Evolutionary conservation across 2,113 vertebrate species (phyloP).

Genomic region (Nothoprocta pentlandii): DNA sequence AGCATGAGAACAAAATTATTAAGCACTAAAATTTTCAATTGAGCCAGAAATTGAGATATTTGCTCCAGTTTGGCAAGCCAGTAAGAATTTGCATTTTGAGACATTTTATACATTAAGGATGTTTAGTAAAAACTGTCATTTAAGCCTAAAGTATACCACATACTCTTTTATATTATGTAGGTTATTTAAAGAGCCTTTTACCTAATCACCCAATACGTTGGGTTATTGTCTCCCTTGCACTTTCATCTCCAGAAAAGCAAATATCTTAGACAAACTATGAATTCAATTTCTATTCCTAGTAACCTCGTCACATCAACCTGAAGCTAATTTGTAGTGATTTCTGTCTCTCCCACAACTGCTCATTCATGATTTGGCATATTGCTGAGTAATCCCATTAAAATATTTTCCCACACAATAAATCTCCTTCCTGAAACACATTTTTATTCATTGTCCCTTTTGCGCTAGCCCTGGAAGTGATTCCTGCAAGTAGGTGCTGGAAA

Average conservation of each 20-base stretch:
- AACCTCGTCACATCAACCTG: neutral
- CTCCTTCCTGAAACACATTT: neutral
- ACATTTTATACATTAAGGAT: neutral
- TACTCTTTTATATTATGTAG: neutral
- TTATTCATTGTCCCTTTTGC: neutral
- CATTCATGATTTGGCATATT: neutral
- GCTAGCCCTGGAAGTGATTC: neutral
- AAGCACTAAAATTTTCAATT: neutral
- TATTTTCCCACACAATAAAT: neutral
- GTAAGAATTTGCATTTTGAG: neutral
- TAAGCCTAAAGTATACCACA: neutral
- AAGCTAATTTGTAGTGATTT: neutral
- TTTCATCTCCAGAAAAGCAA: neutral
- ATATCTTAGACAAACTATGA: neutral
- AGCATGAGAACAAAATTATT: neutral
- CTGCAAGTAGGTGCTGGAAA: neutral
- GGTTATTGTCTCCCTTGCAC: neutral
- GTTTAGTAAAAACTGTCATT: neutral
- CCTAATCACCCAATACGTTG: too few species aligned
- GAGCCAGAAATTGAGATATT: neutral
- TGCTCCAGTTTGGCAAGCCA: neutral
- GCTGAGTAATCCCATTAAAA: neutral
- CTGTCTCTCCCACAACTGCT: neutral
- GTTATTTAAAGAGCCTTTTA: neutral
- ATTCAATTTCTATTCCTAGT: neutral